Evolutionary conservation across 2,797 vertebrate species (phyloP).

Genomic region (Graptemys geographica): DNA sequence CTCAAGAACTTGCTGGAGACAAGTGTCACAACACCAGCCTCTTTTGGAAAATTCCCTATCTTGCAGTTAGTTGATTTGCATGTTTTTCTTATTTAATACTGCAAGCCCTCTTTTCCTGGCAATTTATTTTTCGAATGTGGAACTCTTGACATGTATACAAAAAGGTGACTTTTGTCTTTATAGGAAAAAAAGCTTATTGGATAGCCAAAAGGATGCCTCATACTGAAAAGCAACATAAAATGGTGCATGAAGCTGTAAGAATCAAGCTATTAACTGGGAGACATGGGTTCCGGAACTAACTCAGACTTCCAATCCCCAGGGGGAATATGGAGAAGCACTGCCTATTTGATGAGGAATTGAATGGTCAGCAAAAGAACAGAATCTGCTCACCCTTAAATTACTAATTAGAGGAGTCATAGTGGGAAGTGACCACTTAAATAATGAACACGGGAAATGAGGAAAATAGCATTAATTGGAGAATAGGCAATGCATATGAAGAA

Average conservation of each 20-base stretch:
- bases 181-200: constrained; percentile 70
- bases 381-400: constrained; percentile 63
- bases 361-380: constrained; percentile 66
- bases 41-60: constrained; percentile 35
- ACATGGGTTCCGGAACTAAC: constrained; percentile 63
- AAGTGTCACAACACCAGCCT: constrained; percentile 12
- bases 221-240: constrained; percentile 59
- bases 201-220: constrained; percentile 63
- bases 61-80: constrained; percentile 34
- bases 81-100: constrained; percentile 59
- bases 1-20: constrained; percentile 29
- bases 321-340: constrained; percentile 57
- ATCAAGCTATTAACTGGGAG: constrained; percentile 59
- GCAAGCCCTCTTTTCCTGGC: constrained; percentile 50
- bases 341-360: constrained; percentile 68
- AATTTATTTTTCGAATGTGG: constrained; percentile 67
- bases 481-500: constrained; percentile 8
- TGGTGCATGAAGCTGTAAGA: constrained; percentile 62
- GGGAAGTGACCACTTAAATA: constrained; percentile 43
- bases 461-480: constrained; percentile 36
- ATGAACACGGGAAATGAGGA: constrained; percentile 46
- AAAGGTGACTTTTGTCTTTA: constrained; percentile 70
- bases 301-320: constrained; percentile 49
- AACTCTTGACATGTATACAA: constrained; percentile 64
- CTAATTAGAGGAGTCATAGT: constrained; percentile 63